Conservation (phyloP, 2,888 invertebrate genomes). For the Ophonus ardosiacus region DNA sequence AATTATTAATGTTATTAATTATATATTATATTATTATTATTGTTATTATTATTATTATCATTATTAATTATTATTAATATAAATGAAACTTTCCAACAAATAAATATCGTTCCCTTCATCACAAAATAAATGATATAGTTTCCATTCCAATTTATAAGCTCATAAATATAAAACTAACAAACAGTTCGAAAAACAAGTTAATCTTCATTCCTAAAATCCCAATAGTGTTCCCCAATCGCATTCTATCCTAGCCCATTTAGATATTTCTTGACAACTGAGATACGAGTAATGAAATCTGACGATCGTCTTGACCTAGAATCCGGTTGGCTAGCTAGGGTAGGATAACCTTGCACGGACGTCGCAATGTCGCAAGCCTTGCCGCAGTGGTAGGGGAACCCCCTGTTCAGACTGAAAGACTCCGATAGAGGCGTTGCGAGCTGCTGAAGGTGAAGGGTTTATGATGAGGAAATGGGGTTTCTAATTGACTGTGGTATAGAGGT, state of each 20-base stretch:
- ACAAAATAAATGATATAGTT: not conserved
- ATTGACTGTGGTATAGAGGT: not conserved
- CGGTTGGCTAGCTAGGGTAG: not conserved
- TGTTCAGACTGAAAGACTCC: not conserved
- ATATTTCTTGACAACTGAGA: constrained; percentile 30
- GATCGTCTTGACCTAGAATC: constrained; percentile 36
- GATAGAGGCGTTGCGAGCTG: not conserved
- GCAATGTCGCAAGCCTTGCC: constrained; percentile 46
- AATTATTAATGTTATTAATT: too few relatives aligned
- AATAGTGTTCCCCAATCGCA: not conserved
- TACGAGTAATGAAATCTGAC: constrained; percentile 33
- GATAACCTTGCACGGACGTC: constrained; percentile 35
- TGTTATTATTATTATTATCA: too few relatives aligned
- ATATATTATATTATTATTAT: too few relatives aligned
- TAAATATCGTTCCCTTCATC: too few relatives aligned
- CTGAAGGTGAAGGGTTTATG: not conserved
- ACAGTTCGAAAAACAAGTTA: not conserved
- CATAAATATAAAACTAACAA: not conserved
- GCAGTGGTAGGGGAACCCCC: constrained; percentile 38
- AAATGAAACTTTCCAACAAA: too few relatives aligned
- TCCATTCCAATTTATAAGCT: not conserved
- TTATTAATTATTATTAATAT: too few relatives aligned
- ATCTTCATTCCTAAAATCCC: not conserved
- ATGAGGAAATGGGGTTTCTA: not conserved
- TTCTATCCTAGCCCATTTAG: not conserved